Percentiles rank a stretch among this genome's conserved stretches.
These are phyloP conservation scores for Dendrolimus kikuchii DNA, from an alignment of 1,140 invertebrate species.

Conservation along the genomic window DNA sequence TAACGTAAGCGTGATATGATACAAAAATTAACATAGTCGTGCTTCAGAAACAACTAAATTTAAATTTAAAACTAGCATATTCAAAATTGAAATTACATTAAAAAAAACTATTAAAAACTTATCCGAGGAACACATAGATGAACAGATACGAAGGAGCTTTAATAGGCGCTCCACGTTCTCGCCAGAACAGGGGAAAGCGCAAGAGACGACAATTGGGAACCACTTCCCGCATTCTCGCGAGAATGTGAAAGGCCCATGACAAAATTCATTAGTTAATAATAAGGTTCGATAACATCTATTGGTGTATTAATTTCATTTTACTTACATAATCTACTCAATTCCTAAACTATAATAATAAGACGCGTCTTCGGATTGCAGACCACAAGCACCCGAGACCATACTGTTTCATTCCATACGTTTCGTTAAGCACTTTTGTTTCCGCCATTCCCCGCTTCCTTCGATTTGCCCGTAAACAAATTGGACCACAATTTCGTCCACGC, in stretches of 20 bases:
- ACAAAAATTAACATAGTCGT: too few species aligned
- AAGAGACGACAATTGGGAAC: too few species aligned
- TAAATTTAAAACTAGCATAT: slow-evolving; percentile 23
- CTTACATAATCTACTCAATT: slow-evolving; percentile 65
- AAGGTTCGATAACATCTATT: slow-evolving; percentile 46
- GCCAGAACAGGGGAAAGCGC: too few species aligned
- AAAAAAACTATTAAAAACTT: slow-evolving; percentile 51
- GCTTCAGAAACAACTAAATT: too few species aligned
- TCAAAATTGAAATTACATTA: slow-evolving; percentile 31
- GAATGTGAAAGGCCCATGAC: slow-evolving; percentile 33
- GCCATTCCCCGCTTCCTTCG: neutral
- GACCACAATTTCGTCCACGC: neutral
- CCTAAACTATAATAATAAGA: slow-evolving; percentile 52
- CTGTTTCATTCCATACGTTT: too few species aligned
- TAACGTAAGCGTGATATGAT: too few species aligned
- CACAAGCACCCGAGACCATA: slow-evolving; percentile 1
- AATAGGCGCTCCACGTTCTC: too few species aligned
- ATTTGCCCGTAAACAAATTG: too few species aligned
- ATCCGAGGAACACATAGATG: slow-evolving; percentile 48
- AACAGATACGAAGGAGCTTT: too few species aligned
- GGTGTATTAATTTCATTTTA: slow-evolving; percentile 45
- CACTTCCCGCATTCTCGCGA: too few species aligned
- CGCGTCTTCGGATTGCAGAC: slow-evolving; percentile 18
- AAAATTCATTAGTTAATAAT: slow-evolving; percentile 35
- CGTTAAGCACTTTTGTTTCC: slow-evolving; percentile 17